Percentiles rank a stretch among this genome's conserved stretches.
Conservation (phyloP, 2,888 invertebrate species). For the Quadriops clusia region DNA sequence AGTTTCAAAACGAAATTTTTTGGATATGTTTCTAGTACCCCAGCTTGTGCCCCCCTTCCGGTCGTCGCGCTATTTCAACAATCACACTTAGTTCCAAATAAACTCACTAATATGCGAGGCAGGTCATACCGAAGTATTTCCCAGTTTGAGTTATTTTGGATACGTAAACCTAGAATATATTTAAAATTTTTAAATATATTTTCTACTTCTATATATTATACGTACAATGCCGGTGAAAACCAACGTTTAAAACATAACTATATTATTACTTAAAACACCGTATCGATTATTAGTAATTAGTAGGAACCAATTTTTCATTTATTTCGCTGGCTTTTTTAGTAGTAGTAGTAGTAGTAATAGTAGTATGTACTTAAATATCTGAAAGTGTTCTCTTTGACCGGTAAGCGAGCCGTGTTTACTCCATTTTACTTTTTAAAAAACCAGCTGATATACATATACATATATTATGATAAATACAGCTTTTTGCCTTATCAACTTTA, state of each 20-base stretch:
- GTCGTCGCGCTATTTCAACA: slow-evolving; percentile 41
- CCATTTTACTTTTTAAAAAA: slow-evolving; percentile 14
- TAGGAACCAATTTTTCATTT: slow-evolving; percentile 39
- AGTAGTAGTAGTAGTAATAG: slow-evolving; percentile 6
- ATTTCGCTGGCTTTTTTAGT: slow-evolving; percentile 12
- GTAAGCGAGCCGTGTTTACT: slow-evolving; percentile 27
- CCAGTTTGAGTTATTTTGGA: slow-evolving; percentile 43
- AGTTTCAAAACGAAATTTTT: no score
- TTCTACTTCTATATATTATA: slow-evolving; percentile 38
- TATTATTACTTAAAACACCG: slow-evolving; percentile 39
- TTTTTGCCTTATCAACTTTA: slow-evolving; percentile 38
- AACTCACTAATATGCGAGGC: slow-evolving; percentile 66
- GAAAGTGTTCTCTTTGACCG: slow-evolving; percentile 11
- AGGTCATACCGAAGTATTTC: slow-evolving; percentile 44
- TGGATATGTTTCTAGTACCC: no score
- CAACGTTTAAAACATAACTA: slow-evolving; percentile 37
- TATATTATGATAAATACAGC: slow-evolving; percentile 39
- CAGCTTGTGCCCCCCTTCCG: no score
- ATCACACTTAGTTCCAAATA: slow-evolving; percentile 67
- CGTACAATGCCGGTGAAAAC: slow-evolving; percentile 38
- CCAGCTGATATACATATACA: slow-evolving; percentile 40
- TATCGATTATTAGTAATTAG: slow-evolving; percentile 40
- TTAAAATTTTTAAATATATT: slow-evolving; percentile 38
- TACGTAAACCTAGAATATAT: slow-evolving; percentile 39
- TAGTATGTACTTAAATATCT: no score